Base-by-base conservation (phyloP, 2,888 invertebrate species). In the Hirtodrosophila histrioides region DNA sequence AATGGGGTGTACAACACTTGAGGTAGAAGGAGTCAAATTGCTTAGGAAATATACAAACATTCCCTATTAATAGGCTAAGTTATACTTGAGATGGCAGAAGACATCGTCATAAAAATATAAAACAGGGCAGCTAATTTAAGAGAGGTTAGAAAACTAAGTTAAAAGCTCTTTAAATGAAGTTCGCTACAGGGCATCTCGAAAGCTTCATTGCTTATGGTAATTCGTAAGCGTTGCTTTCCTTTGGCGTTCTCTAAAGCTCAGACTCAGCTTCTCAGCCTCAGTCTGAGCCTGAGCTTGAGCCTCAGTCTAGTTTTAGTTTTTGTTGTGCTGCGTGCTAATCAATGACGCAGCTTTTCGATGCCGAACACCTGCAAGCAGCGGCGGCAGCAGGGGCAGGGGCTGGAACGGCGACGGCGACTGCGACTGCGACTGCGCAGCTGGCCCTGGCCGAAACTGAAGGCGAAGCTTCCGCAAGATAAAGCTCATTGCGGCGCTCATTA, bases 321-420 rank as follows among this genome's bases (percentile, higher is more conserved):
- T 49, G 55, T 71, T 64, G 56, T 31, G 54, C 40, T 70, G 75
- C 70, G 58, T 65, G 79, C 70, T 79, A 82, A 86, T 81, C 83
- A 86, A 86, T 83, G 86, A 81, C 84, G 86, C 77, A 71, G 86
- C 81, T 69, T 64, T 74, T 83, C 41, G 55, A 58, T 53, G 49
- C 9, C 64, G 81, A 77, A 82, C 81, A 82, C 81, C 81, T 82
- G 82, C 82, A 64, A 66, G 64, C 57, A 57, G 58, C 53, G 66
- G 8, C 37, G 5, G 10, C 29, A 39, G 23, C 48, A 3, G 31
- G 49, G 29, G 24, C 44, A 0, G 23, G 36, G n/a, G 37, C 39
- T 1, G 27, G 2, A 0, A 3, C 55, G 50, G 65, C 53, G 65
- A 8, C 37, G 5, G 65, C 53, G 66, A 8, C 37, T 3, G 65